These are phyloP conservation scores for Epirrita christyi DNA, from an alignment of 2,888 invertebrate genomes.

Conservation along the genomic window DNA sequence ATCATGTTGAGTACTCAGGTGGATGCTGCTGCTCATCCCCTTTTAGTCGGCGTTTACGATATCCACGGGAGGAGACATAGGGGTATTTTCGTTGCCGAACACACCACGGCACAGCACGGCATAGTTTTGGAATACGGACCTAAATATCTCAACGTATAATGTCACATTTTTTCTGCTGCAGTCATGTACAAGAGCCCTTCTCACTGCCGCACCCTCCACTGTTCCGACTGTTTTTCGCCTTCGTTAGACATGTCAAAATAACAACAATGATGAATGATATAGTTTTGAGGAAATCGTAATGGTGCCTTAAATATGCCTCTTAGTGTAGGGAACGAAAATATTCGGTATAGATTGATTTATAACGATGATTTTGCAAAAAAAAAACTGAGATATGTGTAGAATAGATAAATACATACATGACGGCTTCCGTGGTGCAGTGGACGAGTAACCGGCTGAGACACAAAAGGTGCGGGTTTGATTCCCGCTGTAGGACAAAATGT, in stretches of 20 bases:
- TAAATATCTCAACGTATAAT: too few relatives aligned
- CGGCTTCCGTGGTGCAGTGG: too few relatives aligned
- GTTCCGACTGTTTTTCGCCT: slow-evolving; percentile 78
- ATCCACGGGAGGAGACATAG: too few relatives aligned
- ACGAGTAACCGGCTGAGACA: too few relatives aligned
- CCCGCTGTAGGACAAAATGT: too few relatives aligned
- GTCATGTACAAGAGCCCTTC: slow-evolving; percentile 28
- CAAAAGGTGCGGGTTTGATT: too few relatives aligned
- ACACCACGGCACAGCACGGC: too few relatives aligned
- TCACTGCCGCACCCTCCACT: slow-evolving; percentile 51
- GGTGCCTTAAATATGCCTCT: slow-evolving; percentile 69
- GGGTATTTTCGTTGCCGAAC: too few relatives aligned
- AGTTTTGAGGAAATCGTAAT: slow-evolving; percentile 69
- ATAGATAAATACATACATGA: background rate
- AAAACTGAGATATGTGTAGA: background rate
- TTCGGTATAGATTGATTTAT: slow-evolving; percentile 18
- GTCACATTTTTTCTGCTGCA: background rate
- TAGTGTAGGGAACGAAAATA: slow-evolving; percentile 46
- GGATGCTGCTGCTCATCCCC: too few relatives aligned
- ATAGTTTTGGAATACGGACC: too few relatives aligned
- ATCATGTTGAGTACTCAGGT: too few relatives aligned
- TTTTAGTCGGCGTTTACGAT: too few relatives aligned
- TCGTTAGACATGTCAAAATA: slow-evolving; percentile 83
- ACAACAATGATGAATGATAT: slow-evolving; percentile 66
- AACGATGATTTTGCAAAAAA: slow-evolving; percentile 11